phyloP scores from a whole-genome alignment of 2,797 vertebrate genomes.

The Podarcis siculus region DNA sequence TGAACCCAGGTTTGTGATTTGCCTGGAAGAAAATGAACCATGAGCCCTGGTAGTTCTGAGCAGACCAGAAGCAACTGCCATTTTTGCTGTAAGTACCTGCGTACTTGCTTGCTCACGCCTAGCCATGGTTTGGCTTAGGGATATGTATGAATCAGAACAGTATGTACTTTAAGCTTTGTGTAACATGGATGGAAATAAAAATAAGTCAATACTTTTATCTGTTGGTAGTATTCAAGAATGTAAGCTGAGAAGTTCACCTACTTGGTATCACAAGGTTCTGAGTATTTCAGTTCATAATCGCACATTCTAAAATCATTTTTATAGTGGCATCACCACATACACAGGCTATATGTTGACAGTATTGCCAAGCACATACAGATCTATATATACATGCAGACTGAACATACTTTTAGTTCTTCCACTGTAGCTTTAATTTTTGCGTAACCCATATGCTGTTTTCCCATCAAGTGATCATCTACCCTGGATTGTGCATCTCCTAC shows the following conservation, averaged over 20 bases:
- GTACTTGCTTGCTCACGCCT: too few relatives aligned
- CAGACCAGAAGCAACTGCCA: too few relatives aligned
- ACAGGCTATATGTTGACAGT: neutral
- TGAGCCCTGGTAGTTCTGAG: too few relatives aligned
- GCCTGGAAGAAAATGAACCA: too few relatives aligned
- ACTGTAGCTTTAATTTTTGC: constrained; percentile 99
- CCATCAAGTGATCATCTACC: constrained; percentile 98
- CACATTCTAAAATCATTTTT: neutral
- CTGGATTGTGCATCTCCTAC: constrained; percentile 97
- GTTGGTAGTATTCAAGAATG: neutral
- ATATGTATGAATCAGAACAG: too few relatives aligned
- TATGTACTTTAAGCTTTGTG: neutral
- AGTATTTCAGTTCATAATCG: neutral
- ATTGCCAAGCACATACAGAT: neutral
- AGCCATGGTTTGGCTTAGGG: too few relatives aligned
- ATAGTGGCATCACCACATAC: neutral
- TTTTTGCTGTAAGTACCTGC: too few relatives aligned
- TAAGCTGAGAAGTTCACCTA: neutral
- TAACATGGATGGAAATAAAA: neutral
- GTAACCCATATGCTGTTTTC: constrained; percentile 99
- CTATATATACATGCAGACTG: neutral
- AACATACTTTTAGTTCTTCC: constrained; percentile 94
- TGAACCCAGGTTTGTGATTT: too few relatives aligned
- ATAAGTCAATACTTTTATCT: neutral
- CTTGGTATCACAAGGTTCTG: neutral